phyloP scores from a whole-genome alignment of 2,797 vertebrate species.

The Chromobotia macracanthus region DNA sequence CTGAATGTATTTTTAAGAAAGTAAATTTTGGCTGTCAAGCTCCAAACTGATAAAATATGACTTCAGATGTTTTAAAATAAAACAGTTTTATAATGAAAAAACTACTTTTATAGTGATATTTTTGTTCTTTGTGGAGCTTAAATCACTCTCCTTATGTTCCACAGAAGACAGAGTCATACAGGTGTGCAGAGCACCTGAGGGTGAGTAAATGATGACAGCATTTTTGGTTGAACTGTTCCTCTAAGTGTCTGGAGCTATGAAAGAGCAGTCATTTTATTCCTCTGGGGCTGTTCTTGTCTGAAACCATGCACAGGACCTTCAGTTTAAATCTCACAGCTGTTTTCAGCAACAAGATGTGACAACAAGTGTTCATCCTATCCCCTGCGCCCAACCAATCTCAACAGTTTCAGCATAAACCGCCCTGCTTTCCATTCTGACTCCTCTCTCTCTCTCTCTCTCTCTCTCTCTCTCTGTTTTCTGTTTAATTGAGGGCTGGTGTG shows the following conservation, averaged over 20 bases:
- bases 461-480: not conserved
- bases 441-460: not conserved
- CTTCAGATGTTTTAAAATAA: too few species aligned
- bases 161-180: not conserved
- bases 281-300: not conserved
- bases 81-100: too few species aligned
- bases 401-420: conserved; percentile 1
- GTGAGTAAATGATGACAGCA: not conserved
- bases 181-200: not conserved
- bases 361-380: not conserved
- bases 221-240: not conserved
- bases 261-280: not conserved
- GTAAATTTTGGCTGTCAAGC: not conserved
- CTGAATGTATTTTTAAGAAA: not conserved
- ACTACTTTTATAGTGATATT: not conserved
- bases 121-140: not conserved
- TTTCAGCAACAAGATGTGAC: not conserved
- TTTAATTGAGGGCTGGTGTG: conserved; percentile 32
- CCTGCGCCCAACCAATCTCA: not conserved
- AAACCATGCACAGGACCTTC: not conserved
- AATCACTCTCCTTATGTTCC: not conserved
- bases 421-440: conserved; percentile 6
- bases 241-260: not conserved
- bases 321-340: not conserved
- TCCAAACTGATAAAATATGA: not conserved